These are phyloP conservation scores for Leptosomus discolor DNA, from an alignment of 2,113 vertebrate genomes.

Conservation along the genomic window DNA sequence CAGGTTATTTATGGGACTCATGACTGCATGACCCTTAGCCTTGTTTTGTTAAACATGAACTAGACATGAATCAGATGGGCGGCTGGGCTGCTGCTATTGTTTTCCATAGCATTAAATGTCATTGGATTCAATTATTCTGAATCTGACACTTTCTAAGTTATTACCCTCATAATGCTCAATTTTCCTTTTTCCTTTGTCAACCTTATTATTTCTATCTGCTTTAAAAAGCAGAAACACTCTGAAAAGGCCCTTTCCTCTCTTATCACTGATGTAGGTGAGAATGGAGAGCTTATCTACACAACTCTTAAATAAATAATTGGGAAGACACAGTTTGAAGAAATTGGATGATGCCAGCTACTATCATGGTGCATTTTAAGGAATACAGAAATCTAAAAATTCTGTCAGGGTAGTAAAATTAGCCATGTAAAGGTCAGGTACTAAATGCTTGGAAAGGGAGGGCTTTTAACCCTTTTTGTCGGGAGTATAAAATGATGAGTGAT, in stretches of 20 bases:
- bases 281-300: neutral
- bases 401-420: neutral
- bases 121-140: constrained; percentile 93
- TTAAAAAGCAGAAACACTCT: constrained; percentile 65
- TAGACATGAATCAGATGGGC: constrained; percentile 92
- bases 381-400: neutral
- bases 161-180: constrained; percentile 80
- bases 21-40: constrained; percentile 91
- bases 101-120: constrained; percentile 95
- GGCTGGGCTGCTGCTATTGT: constrained; percentile 90
- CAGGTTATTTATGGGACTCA: constrained; percentile 99
- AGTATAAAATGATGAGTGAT: neutral
- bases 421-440: neutral
- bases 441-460: neutral
- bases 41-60: constrained; percentile 99
- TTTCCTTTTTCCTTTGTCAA: constrained; percentile 77
- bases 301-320: constrained; percentile 5
- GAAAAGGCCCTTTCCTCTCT: constrained; percentile 51
- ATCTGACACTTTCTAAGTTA: constrained; percentile 80
- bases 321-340: neutral
- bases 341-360: neutral
- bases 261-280: constrained; percentile 43
- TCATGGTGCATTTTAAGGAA: neutral
- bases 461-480: constrained; percentile 6
- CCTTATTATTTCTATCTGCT: constrained; percentile 75